phyloP scores from a whole-genome alignment of 2,797 vertebrate species.

The Garrulus glandarius region DNA sequence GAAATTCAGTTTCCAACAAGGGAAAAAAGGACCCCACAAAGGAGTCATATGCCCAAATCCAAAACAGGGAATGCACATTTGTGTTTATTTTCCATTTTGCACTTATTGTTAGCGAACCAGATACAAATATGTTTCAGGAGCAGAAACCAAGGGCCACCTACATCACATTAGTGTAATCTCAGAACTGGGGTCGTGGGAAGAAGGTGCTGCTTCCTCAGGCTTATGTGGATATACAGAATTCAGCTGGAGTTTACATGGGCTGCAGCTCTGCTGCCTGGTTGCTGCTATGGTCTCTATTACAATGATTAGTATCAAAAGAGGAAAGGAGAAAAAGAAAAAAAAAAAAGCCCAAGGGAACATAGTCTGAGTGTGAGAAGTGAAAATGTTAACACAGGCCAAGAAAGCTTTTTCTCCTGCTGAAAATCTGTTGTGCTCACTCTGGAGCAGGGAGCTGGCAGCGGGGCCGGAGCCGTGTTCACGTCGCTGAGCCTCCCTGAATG shows the following conservation, averaged over 20 bases:
- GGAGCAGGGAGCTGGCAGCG: background rate
- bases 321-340: background rate
- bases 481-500: background rate
- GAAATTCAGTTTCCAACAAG: background rate
- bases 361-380: background rate
- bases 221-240: background rate
- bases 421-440: background rate
- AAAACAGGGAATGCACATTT: background rate
- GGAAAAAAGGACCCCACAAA: rapidly evolving
- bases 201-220: background rate
- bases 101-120: background rate
- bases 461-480: background rate
- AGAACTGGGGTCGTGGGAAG: background rate
- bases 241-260: rapidly evolving
- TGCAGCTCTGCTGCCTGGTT: background rate
- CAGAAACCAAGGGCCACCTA: background rate
- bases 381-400: slow-evolving; percentile 8
- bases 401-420: background rate
- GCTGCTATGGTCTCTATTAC: background rate
- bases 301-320: background rate
- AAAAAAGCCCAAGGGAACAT: background rate
- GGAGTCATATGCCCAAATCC: background rate
- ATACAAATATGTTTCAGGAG: background rate
- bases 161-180: background rate
- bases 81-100: background rate